phyloP scores from a whole-genome alignment of 2,113 vertebrate species.

The Nesoenas mayeri region DNA sequence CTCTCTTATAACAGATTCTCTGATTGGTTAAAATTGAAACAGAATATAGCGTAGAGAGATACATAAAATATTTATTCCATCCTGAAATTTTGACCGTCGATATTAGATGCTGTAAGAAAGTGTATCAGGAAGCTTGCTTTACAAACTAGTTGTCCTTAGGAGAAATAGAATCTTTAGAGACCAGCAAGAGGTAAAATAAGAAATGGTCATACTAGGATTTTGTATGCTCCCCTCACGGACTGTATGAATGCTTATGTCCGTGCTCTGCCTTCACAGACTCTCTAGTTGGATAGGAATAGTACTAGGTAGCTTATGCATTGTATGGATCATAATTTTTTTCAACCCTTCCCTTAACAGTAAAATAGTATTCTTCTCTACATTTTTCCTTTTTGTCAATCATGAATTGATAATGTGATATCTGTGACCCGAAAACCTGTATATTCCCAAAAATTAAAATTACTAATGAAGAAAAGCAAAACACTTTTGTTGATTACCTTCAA shows the following conservation, averaged over 20 bases:
- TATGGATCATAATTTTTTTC: background rate
- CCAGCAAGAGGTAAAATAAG: background rate
- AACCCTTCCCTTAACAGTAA: background rate
- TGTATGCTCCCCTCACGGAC: rapidly evolving
- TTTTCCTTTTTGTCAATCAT: background rate
- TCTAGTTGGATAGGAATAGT: background rate
- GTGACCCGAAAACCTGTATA: background rate
- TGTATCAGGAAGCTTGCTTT: background rate
- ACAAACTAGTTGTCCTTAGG: background rate
- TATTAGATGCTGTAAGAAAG: background rate
- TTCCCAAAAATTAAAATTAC: background rate
- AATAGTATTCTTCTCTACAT: background rate
- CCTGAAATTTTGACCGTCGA: background rate
- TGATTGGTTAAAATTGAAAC: background rate
- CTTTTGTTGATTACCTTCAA: background rate
- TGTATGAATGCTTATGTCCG: background rate
- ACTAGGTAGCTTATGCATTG: background rate
- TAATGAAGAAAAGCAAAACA: background rate
- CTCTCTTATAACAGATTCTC: background rate
- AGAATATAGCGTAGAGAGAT: background rate
- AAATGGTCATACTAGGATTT: background rate
- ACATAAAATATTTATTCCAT: background rate
- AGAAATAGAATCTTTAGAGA: background rate
- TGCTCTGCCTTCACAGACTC: background rate
- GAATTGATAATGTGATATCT: rapidly evolving